Evolutionary conservation across 2,113 vertebrate species (phyloP), one percentile per base, ranked within the genome.

Genomic region (Elephantulus edwardii): DNA sequence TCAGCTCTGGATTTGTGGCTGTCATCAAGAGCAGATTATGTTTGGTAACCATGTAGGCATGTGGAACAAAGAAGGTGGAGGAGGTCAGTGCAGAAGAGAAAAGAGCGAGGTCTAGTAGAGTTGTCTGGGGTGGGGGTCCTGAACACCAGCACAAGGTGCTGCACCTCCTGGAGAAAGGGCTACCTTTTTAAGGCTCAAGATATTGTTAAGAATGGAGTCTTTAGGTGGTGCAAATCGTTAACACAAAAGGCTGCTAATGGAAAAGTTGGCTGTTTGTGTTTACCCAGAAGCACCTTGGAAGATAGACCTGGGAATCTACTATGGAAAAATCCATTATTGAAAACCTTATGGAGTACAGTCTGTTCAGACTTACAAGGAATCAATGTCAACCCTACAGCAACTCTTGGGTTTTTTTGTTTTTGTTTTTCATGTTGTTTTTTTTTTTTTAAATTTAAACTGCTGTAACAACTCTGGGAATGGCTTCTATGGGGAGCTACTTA

Each of bases 51-150:
- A 40, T 6, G 2, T 42, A 54, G 30, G 33, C 2, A 3, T 22
- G 17, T 33, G 70, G 46, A 76, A n/a, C 8, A 46, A 13, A 48
- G 71, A 44, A 70, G 30, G 6, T 3, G 35, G 75, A 71, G 6
- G 11, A 64, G 48, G 24, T 54, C 28, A 10, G 17, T 6, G 38
- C 13, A 54, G 46, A 16, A 8, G 17, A 9, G 75, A 44, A 35
- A 58, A 8, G 20, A 24, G n/a, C 6, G 50, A 60, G 9, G 30
- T 9, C 28, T 28, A 28, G 28, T 1, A 8, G 8, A 28, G 9
- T 8, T 24, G 5, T 5, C 2, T 2, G 3, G 9, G 58, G 28
- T 28, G 26, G 8, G 8, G 3, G 17, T 48, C 9, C 16, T 10
- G 66, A 17, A 3, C 19, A 54, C 5, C 10, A 14, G 30, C 40